Evolutionary conservation across 2,888 invertebrate genomes (phyloP), one percentile per base, ranked within the genome.

Genomic region (Pterobdella sp.): DNA sequence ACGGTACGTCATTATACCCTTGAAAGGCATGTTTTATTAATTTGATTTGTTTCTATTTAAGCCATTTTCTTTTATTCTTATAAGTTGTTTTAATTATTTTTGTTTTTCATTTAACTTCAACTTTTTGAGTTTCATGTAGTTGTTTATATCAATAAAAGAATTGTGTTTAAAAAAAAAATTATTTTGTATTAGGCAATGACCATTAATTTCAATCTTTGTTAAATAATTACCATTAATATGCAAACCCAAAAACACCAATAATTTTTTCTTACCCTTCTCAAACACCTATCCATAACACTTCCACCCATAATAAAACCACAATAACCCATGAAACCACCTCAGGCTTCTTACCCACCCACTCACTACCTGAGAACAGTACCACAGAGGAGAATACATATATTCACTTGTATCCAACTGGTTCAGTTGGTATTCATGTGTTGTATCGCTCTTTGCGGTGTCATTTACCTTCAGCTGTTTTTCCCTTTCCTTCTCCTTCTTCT

Each of bases 401-500:
- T 85, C 80, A 86, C 86, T 1, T 79, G 79, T 18, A 79, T 82
- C 52, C 86, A 86, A 78, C 78, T 86, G 1, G 74, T 83, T 18
- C 86, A 86, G 78, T 78, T 86, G 63, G 77, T 81, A 35, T 79
- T 85, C n/a, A 79, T 86, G 60, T 86, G 85, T 79, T 80, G 81
- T 34, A 83, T 85, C 76, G 85, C 85, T 18, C 85, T 86, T 79
- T 80, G 82, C 60, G 85, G 85, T 3, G 81, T 84, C 74, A 81
- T 85, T 10, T 86, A 85, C 82, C 84, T 87, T 78, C 87, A 88
- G 81, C 87, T 87, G 85, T 84, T 87, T 77, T 88, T 88, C 81
- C 88, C 88, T 10, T 83, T 88, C 66, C 81, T 85, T 35, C 81
- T 85, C 66, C 82, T 86, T 80, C 81, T 83, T 74, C 83, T 86